phyloP scores from a whole-genome alignment of 2,113 vertebrate species.

The Benitochromis conjunctus region DNA sequence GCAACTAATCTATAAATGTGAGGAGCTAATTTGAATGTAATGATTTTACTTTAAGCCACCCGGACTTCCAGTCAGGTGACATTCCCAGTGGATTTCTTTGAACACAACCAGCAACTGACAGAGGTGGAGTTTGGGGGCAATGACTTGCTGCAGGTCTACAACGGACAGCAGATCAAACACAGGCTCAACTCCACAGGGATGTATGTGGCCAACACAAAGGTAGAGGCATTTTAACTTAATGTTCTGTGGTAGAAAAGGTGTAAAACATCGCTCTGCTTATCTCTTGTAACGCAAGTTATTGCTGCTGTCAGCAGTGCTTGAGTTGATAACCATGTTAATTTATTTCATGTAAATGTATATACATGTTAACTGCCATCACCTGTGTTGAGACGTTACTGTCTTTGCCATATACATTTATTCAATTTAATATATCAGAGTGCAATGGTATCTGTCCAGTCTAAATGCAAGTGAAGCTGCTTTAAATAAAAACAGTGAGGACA shows the following conservation, averaged over 20 bases:
- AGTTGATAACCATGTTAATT: background rate
- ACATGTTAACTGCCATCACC: background rate
- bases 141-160: conserved; percentile 96
- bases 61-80: conserved; percentile 93
- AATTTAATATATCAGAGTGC: background rate
- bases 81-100: conserved; percentile 99
- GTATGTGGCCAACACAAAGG: conserved; percentile 99
- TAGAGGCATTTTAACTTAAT: conserved; percentile 34
- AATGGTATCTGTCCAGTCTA: background rate
- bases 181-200: conserved; percentile 97
- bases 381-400: background rate
- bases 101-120: conserved; percentile 97
- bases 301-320: background rate
- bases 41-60: conserved; percentile 75
- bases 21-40: background rate
- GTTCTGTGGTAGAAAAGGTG: background rate
- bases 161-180: conserved; percentile 98
- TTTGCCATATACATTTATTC: background rate
- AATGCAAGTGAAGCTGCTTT: background rate
- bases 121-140: conserved; percentile 98
- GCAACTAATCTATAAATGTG: background rate
- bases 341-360: background rate
- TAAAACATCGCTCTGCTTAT: background rate
- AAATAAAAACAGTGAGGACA: background rate
- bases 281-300: background rate